These are phyloP conservation scores for Papilio dardanus DNA, from an alignment of 1,140 invertebrate species.

Conservation along the genomic window DNA sequence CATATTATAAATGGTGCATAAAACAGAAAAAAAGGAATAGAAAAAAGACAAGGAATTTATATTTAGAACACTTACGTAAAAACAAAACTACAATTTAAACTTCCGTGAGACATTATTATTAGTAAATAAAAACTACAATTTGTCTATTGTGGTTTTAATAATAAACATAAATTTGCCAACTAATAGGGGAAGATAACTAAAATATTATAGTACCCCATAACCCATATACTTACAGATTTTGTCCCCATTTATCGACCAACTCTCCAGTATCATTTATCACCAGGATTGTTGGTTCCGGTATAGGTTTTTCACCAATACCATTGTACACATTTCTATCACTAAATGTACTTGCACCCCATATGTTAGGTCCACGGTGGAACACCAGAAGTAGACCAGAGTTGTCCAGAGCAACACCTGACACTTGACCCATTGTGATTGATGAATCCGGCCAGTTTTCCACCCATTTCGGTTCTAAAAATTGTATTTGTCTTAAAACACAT, in stretches of 20 bases:
- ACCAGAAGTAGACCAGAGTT: conserved; percentile 88
- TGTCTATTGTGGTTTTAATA: too few relatives aligned
- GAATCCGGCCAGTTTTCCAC: conserved; percentile 82
- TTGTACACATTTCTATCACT: conserved; percentile 84
- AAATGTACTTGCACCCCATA: conserved; percentile 89
- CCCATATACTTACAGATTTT: conserved; percentile 85
- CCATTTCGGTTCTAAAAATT: conserved; percentile 67
- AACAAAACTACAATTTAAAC: too few relatives aligned
- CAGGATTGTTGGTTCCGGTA: conserved; percentile 88
- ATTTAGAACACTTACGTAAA: too few relatives aligned
- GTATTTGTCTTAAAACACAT: too few relatives aligned
- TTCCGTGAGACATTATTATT: too few relatives aligned
- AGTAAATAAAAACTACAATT: too few relatives aligned
- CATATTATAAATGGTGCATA: too few relatives aligned
- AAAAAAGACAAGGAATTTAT: too few relatives aligned
- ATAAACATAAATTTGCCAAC: too few relatives aligned
- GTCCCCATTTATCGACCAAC: conserved; percentile 90
- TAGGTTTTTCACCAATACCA: conserved; percentile 85
- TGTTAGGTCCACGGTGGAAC: conserved; percentile 91
- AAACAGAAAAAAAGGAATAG: too few relatives aligned
- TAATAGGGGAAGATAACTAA: too few relatives aligned
- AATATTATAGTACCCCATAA: conserved; percentile 38
- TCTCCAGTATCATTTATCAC: conserved; percentile 89
- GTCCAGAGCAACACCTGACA: conserved; percentile 91
- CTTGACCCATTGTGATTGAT: conserved; percentile 86